Evolutionary conservation across 2,888 invertebrate genomes (phyloP).

Genomic region (Notodonta ziczac): DNA sequence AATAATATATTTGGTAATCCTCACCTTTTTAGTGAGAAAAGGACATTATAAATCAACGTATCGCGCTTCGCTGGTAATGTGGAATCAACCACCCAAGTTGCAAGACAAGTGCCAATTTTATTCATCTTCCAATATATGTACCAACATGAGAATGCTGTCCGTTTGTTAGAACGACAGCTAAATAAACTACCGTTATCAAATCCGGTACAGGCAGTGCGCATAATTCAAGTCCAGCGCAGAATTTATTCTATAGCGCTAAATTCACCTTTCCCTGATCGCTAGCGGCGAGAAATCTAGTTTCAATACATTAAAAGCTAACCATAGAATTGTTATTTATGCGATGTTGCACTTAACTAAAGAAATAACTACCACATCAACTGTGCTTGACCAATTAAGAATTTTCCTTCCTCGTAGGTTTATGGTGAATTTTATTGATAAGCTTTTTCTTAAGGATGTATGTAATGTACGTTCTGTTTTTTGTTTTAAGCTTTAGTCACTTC

Average conservation of each 20-base stretch:
- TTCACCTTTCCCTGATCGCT: slow-evolving; percentile 51
- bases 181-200: slow-evolving; percentile 22
- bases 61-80: too few relatives aligned
- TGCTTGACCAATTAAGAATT: slow-evolving; percentile 3
- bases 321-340: slow-evolving; percentile 43
- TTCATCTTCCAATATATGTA: slow-evolving; percentile 19
- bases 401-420: neutral
- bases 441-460: too few relatives aligned
- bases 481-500: too few relatives aligned
- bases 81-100: too few relatives aligned
- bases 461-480: too few relatives aligned
- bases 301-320: slow-evolving; percentile 34
- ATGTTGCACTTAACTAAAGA: slow-evolving; percentile 12
- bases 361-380: neutral
- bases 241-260: slow-evolving; percentile 47
- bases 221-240: slow-evolving; percentile 37
- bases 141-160: slow-evolving; percentile 21
- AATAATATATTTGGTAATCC: too few relatives aligned
- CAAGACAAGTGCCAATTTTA: slow-evolving; percentile 15
- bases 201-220: slow-evolving; percentile 17
- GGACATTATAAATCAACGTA: too few relatives aligned
- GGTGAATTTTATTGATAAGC: neutral
- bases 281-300: slow-evolving; percentile 53
- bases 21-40: too few relatives aligned
- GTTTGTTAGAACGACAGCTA: slow-evolving; percentile 21